phyloP scores from a whole-genome alignment of 2,888 invertebrate genomes.

The Homarus gammarus region DNA sequence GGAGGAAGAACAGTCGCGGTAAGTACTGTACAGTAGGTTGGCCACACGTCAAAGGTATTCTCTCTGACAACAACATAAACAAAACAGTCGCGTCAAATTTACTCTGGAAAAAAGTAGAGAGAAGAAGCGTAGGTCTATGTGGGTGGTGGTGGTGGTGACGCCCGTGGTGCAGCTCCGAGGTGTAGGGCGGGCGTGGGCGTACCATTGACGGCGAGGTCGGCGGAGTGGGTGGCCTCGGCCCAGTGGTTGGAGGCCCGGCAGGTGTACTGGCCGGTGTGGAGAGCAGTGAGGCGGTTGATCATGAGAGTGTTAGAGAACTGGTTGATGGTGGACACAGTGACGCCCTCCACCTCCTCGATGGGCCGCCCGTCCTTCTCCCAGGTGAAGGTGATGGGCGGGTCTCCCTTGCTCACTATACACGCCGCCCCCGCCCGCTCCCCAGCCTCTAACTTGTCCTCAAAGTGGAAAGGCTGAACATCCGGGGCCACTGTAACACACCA shows the following conservation, averaged over 20 bases:
- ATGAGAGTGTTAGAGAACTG: slow-evolving; percentile 71
- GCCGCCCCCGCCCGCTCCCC: slow-evolving; percentile 70
- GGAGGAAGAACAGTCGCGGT: slow-evolving; percentile 56
- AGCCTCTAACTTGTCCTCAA: slow-evolving; percentile 62
- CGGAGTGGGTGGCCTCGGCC: slow-evolving; percentile 41
- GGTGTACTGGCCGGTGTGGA: slow-evolving; percentile 69
- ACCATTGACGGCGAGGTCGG: slow-evolving; percentile 57
- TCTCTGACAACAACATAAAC: background rate
- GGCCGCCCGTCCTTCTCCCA: slow-evolving; percentile 72
- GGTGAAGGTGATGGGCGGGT: slow-evolving; percentile 71
- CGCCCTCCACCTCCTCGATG: slow-evolving; percentile 51
- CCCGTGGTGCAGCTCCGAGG: slow-evolving; percentile 12
- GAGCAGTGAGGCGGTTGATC: slow-evolving; percentile 56
- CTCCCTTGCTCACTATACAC: slow-evolving; percentile 73
- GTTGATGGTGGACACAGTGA: slow-evolving; percentile 56
- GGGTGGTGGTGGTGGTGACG: slow-evolving; percentile 25
- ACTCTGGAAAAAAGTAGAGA: slow-evolving; percentile 53
- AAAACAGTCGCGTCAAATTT: slow-evolving; percentile 6
- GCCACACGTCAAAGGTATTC: slow-evolving; percentile 10
- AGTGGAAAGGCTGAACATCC: slow-evolving; percentile 68
- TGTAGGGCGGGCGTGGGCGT: slow-evolving; percentile 24
- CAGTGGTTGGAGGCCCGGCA: slow-evolving; percentile 70
- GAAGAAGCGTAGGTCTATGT: slow-evolving; percentile 41
- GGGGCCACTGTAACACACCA: slow-evolving; percentile 67
- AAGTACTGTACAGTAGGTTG: too few relatives aligned